Conservation (phyloP, 1,140 invertebrate genomes). For the Zaprionus taronus region DNA sequence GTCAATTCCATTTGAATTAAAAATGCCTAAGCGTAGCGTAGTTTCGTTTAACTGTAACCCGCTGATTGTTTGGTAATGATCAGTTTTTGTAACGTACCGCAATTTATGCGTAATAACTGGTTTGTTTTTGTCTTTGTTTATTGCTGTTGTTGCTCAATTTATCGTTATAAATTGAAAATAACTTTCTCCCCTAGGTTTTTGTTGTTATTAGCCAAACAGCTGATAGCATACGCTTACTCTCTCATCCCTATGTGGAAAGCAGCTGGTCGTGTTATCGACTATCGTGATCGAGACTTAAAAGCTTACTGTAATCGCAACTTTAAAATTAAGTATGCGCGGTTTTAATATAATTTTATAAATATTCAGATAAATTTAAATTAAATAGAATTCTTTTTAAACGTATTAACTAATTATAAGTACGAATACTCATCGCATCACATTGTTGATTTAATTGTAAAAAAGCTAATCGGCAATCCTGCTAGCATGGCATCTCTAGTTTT, state of each 20-base stretch:
- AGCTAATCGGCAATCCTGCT: background rate
- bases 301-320: background rate
- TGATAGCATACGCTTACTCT: slow-evolving; percentile 11
- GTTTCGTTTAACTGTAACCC: slow-evolving; percentile 18
- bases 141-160: slow-evolving; percentile 31
- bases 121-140: slow-evolving; percentile 20
- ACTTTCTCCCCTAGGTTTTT: slow-evolving; percentile 63
- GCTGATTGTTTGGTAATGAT: background rate
- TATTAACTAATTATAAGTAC: too few species aligned
- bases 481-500: slow-evolving; percentile 1
- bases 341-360: too few species aligned
- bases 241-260: background rate
- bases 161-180: slow-evolving; percentile 45
- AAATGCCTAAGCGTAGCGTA: slow-evolving; percentile 16
- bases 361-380: too few species aligned
- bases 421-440: background rate
- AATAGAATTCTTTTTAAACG: too few species aligned
- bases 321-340: background rate
- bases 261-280: background rate
- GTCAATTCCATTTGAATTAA: slow-evolving; percentile 65
- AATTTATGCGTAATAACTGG: slow-evolving; percentile 40
- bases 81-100: background rate
- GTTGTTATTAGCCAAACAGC: slow-evolving; percentile 33
- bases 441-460: background rate
- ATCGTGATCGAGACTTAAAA: background rate